Percentiles rank a stretch among this genome's conserved stretches.
Evolutionary conservation across 2,797 vertebrate genomes (phyloP).

Genomic region (Streptopelia turtur): DNA sequence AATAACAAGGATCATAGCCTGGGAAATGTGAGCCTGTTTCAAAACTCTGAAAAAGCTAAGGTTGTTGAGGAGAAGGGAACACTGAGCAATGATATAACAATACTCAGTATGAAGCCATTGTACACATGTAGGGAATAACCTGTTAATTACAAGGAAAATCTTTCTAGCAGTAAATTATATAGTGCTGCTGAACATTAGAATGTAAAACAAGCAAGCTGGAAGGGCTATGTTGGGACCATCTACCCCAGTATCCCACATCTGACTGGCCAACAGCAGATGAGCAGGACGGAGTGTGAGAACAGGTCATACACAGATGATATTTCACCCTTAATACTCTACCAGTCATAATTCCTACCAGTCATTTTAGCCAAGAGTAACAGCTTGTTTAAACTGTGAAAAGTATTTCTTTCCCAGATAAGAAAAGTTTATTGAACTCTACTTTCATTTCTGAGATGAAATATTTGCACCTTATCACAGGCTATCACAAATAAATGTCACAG

Average conservation of each 20-base stretch:
- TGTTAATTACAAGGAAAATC: not conserved
- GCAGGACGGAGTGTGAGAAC: not conserved
- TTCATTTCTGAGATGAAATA: not conserved
- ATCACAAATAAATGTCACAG: not conserved
- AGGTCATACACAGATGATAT: too few species aligned
- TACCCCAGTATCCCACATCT: not conserved
- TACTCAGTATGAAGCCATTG: not conserved
- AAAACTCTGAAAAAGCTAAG: not conserved
- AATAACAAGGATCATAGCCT: not conserved
- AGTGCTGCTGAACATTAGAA: not conserved
- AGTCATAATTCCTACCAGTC: not conserved
- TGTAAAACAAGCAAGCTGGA: not conserved
- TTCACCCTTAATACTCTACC: not conserved
- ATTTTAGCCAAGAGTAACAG: not conserved
- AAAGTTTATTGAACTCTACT: not conserved
- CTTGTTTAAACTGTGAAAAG: not conserved
- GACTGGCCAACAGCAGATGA: not conserved
- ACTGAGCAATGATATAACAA: not conserved
- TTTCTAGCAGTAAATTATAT: not conserved
- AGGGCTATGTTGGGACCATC: too few species aligned
- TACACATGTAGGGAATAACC: not conserved
- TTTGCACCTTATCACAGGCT: not conserved
- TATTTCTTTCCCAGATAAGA: not conserved
- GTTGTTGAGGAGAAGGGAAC: not conserved
- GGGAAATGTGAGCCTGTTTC: not conserved